Evolutionary conservation across 2,797 vertebrate species (phyloP).

Genomic region (Cacajao melanocephalus): DNA sequence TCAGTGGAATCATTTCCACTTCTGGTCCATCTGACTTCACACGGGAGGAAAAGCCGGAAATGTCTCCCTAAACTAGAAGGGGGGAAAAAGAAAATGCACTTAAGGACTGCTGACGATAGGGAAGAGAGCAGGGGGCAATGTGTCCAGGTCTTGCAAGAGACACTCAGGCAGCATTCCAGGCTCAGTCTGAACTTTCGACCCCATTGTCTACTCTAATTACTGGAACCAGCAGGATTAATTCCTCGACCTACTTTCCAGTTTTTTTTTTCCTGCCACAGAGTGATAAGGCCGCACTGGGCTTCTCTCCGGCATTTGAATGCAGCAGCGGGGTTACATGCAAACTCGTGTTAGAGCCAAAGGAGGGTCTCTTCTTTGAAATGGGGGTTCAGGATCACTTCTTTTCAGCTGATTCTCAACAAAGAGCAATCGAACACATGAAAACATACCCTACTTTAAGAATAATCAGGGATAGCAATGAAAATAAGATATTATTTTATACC

Average conservation of each 20-base stretch:
- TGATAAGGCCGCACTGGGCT: constrained; percentile 31
- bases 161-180: constrained; percentile 59
- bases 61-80: neutral
- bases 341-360: neutral
- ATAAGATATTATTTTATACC: neutral
- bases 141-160: constrained; percentile 63
- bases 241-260: constrained; percentile 81
- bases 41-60: neutral
- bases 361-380: neutral
- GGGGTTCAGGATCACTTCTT: neutral
- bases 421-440: neutral
- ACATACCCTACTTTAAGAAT: neutral
- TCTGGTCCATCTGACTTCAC: neutral
- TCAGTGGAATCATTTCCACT: neutral
- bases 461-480: neutral
- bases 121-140: neutral
- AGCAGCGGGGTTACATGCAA: neutral
- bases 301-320: neutral
- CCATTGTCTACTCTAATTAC: constrained; percentile 81
- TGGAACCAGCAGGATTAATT: constrained; percentile 83
- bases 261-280: constrained; percentile 61
- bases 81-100: neutral
- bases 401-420: neutral
- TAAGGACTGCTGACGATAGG: neutral
- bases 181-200: constrained; percentile 80